Percentiles rank a stretch among this genome's conserved stretches.
Conservation (phyloP, 2,797 vertebrate species). For the Neopelma chrysocephalum region DNA sequence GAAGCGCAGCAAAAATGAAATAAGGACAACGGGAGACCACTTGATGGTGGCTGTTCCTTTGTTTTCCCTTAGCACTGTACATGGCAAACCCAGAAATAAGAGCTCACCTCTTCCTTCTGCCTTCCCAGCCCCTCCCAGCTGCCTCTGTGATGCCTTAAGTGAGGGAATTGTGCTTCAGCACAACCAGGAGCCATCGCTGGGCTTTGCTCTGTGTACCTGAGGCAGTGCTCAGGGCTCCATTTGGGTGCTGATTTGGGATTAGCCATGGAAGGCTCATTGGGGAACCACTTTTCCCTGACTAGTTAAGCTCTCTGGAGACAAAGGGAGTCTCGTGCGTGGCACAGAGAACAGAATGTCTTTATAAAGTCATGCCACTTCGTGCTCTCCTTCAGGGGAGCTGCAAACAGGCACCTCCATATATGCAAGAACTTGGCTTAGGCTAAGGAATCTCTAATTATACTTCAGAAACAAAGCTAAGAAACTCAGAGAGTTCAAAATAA, state of each 20-base stretch:
- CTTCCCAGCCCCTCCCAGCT: too few relatives aligned
- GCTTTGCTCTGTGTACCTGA: not conserved
- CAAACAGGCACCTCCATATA: not conserved
- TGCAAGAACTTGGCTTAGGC: slow-evolving; percentile 42
- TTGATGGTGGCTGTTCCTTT: not conserved
- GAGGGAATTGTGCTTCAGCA: not conserved
- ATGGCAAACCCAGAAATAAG: not conserved
- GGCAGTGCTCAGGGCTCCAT: accelerated
- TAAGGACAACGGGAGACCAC: not conserved
- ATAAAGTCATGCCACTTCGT: not conserved
- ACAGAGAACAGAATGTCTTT: not conserved
- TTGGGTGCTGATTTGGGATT: not conserved
- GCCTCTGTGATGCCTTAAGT: not conserved
- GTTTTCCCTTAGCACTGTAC: not conserved
- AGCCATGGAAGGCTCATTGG: not conserved
- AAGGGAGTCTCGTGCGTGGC: not conserved
- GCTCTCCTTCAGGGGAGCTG: not conserved
- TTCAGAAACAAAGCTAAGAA: slow-evolving; percentile 54
- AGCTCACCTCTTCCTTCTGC: not conserved
- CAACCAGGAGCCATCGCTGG: not conserved
- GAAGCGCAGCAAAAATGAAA: not conserved
- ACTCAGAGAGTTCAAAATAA: slow-evolving; percentile 17
- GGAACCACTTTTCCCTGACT: not conserved
- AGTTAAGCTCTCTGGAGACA: not conserved
- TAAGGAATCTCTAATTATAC: slow-evolving; percentile 4